Evolutionary conservation across 64 coral and sea anemone genomes (phyloP).

Genomic region (Montipora capricornis): DNA sequence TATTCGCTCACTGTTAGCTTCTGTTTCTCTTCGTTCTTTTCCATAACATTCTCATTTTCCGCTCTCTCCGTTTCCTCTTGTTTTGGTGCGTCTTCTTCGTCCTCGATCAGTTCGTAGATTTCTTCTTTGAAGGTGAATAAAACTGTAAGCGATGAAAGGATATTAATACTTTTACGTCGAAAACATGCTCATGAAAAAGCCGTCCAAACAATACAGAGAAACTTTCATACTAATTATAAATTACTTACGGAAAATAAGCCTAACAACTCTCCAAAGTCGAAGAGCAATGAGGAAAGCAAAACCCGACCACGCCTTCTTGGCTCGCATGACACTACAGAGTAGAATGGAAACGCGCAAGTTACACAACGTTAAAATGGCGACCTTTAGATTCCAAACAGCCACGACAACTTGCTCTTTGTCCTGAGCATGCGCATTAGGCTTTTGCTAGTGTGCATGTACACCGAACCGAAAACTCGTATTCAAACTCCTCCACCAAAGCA

Average conservation of each 20-base stretch:
- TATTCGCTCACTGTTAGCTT: neutral
- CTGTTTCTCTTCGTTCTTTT: constrained; percentile 20
- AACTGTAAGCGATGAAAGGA: neutral
- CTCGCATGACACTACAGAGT: constrained; percentile 19
- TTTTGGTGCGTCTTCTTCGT: constrained; percentile 38
- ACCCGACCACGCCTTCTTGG: constrained; percentile 17
- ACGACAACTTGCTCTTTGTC: no score
- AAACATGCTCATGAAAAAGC: no score
- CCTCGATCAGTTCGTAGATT: constrained; percentile 66
- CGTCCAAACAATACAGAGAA: no score
- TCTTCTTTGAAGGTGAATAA: constrained; percentile 48
- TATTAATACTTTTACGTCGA: neutral
- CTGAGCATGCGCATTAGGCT: no score
- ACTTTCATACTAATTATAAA: no score
- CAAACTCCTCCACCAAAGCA: no score
- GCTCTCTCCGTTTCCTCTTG: neutral
- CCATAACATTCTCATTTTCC: neutral
- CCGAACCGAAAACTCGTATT: no score
- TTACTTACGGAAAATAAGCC: constrained; percentile 21
- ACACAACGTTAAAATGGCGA: neutral
- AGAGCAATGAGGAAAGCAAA: constrained; percentile 39
- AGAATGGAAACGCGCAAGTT: neutral
- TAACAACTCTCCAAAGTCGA: constrained; percentile 55
- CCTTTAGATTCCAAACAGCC: neutral
- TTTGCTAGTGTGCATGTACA: no score